phyloP scores from a whole-genome alignment of 2,888 invertebrate species.

The Trimorus sp. region DNA sequence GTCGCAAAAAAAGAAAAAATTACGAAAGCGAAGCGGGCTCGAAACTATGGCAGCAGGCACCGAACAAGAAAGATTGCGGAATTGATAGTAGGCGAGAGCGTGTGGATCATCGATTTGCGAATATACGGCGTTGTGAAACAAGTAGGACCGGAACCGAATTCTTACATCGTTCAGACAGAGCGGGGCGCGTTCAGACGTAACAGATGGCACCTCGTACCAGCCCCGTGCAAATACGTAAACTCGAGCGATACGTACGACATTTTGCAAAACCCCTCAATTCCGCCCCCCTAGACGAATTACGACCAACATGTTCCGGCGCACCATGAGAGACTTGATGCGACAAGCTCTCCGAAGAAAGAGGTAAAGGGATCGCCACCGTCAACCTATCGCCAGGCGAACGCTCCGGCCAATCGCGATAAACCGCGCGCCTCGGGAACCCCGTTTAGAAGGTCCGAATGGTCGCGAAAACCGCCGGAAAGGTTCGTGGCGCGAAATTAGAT shows the following conservation, averaged over 20 bases:
- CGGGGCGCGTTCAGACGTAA: slow-evolving; percentile 21
- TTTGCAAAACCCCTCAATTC: neutral
- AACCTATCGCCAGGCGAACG: neutral
- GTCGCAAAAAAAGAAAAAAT: slow-evolving; percentile 49
- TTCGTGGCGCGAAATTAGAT: no score
- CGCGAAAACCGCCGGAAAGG: neutral
- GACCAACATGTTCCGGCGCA: neutral
- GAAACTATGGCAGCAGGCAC: slow-evolving; percentile 63
- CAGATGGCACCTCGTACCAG: slow-evolving; percentile 31
- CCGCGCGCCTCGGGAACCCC: neutral
- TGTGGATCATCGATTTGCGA: slow-evolving; percentile 68
- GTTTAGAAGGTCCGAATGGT: neutral
- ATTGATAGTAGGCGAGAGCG: slow-evolving; percentile 60
- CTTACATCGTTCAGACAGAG: slow-evolving; percentile 18
- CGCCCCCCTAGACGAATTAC: neutral
- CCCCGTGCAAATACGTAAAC: neutral
- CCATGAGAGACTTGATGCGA: neutral
- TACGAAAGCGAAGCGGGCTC: slow-evolving; percentile 50
- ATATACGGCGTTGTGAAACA: slow-evolving; percentile 23
- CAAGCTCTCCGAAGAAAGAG: neutral
- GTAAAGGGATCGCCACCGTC: neutral
- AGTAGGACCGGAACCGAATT: slow-evolving; percentile 21
- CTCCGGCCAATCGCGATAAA: neutral
- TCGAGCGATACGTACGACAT: neutral
- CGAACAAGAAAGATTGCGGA: slow-evolving; percentile 56